These are phyloP conservation scores for Hiodon alosoides DNA, from an alignment of 2,113 vertebrate species.

Conservation along the genomic window DNA sequence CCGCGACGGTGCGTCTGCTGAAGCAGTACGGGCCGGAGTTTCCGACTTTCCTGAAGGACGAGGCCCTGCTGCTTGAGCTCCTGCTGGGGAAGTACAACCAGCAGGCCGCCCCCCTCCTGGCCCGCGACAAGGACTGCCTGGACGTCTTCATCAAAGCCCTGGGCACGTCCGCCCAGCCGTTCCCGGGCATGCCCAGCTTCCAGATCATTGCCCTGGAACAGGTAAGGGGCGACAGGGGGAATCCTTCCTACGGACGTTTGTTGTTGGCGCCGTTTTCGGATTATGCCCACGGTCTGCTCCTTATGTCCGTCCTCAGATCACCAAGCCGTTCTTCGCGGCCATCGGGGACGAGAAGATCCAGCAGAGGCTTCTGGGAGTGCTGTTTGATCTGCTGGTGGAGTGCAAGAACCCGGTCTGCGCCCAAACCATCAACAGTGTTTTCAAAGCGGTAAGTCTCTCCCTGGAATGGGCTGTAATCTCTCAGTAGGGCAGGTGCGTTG, in stretches of 20 bases:
- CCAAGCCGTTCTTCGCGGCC: constrained; percentile 78
- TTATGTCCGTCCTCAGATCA: constrained; percentile 65
- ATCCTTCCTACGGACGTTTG: neutral
- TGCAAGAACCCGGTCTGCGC: constrained; percentile 65
- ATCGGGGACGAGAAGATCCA: constrained; percentile 71
- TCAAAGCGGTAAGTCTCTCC: constrained; percentile 78
- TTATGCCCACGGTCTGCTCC: neutral
- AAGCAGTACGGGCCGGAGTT: constrained; percentile 63
- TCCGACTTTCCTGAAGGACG: constrained; percentile 62
- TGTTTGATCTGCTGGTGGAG: constrained; percentile 81
- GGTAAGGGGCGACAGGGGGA: constrained; percentile 52
- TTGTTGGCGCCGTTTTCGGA: neutral
- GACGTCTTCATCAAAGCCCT: constrained; percentile 76
- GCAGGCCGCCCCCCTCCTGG: constrained; percentile 71
- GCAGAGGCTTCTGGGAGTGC: constrained; percentile 70
- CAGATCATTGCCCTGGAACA: constrained; percentile 82
- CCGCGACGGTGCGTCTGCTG: constrained; percentile 68
- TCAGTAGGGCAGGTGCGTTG: neutral
- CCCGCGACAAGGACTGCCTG: constrained; percentile 64
- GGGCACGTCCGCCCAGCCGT: constrained; percentile 54
- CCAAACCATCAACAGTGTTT: constrained; percentile 71
- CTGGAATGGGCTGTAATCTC: neutral
- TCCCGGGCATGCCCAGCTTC: constrained; percentile 58
- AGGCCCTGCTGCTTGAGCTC: constrained; percentile 69
- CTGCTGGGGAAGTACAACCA: constrained; percentile 77